Base-by-base conservation (phyloP, 2,797 vertebrate genomes). In the Kryptopterus vitreolus region DNA sequence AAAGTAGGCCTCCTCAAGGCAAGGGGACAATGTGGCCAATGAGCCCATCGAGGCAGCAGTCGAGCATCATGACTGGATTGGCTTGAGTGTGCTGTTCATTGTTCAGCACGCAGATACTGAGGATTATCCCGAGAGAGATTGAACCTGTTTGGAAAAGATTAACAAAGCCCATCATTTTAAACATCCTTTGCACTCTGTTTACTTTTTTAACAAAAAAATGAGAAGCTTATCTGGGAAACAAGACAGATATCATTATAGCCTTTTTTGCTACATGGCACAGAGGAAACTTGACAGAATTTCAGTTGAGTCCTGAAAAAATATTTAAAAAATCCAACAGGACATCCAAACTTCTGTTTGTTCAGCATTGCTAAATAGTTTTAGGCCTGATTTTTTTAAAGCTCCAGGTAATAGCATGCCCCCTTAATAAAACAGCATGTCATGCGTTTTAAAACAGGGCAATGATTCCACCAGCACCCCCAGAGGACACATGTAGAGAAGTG, bases 1-100 rank as follows among this genome's bases (percentile, higher is more conserved):
- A 91, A 93, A 90, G 87, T 82, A 76, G 75, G 3, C 18, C 83
- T 83, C 88, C 31, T 71, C 72, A 70, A 84, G 76, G 76, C 80
- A 80, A 85, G 85, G 80, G 84, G 85, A 86, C 79, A 61, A 70
- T 79, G 86, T 79, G 70, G 82, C 78, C 78, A 79, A 71, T 76
- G 82, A 63, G 78, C 83, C 83, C 83, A 80, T 77, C 59, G 33
- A 80, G 73, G 82, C 79, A 87, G 80, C 85, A 81, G 72, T 58
- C 72, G 68, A 81, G 78, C 69, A 76, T 61, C 62, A 50, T 52
- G 16, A 18, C 29, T 33, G 63, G 12, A 46, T 52, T 31, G 4
- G 53, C 1, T 24, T 6, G 31, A 58, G 76, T 58, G 63, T 33
- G 71, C 35, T 55, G 11, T 35, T 33, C 29, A 33, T 20, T 12